Base-by-base conservation (phyloP, 2,113 vertebrate species). In the Aegypius monachus region DNA sequence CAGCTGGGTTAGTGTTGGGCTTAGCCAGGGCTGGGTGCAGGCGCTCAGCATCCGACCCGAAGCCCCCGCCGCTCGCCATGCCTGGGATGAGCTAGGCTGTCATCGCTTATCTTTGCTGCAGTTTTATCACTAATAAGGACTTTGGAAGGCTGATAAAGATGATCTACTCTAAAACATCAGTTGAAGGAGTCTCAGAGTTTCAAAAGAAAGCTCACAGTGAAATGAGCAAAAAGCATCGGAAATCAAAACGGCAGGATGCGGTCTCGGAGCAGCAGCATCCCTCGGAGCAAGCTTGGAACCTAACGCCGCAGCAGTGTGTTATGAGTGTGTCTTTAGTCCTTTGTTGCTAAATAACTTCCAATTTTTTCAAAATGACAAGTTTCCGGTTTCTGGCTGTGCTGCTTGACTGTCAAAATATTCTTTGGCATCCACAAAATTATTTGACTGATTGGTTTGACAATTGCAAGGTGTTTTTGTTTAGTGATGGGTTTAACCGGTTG, bases 371-470 rank as follows among this genome's bases (percentile, higher is more conserved):
- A 93, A 89, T 91, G 96, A 97, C 94, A 96, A 96, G 95, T 95
- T 97, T 98, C 97, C 90, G 89, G 97, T 97, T 98, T 97, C 97
- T 97, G 98, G 97, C 98, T 98, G 98, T 98, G 98, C 98, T 97
- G 97, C 95, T 98, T 97, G 97, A 97, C 96, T 98, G 97, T 98
- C 98, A 97, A 97, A 97, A 97, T 95, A 98, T 98, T 98, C 98
- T 98, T 98, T 98, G 98, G 98, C 98, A 98, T 98, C 97, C 98
- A 97, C 86, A 98, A 97, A 97, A 98, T 90, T 95, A 92, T 95
- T 98, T 96, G 96, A 98, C 96, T 94, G 97, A 97, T 95, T 92
- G 95, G 97, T 98, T 93, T 97, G 97, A 98, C 86, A 97, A 98
- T 96, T 97, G 94, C 97, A 98, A 97, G 96, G 86, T 82, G 97